These are phyloP conservation scores for Brassicogethes aeneus DNA, from an alignment of 2,888 invertebrate species.

Conservation along the genomic window DNA sequence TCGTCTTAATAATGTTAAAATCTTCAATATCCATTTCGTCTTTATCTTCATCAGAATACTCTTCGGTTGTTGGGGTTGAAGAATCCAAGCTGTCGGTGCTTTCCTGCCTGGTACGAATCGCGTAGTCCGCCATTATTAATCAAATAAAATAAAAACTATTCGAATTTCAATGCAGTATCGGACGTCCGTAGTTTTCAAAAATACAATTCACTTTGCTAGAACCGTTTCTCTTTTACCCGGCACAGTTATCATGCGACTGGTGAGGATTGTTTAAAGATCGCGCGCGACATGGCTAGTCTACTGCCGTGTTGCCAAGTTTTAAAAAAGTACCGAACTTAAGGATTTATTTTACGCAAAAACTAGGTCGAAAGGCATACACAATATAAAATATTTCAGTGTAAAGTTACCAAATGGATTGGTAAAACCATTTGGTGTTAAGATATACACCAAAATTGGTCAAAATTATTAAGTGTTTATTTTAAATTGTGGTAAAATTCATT, in stretches of 20 bases:
- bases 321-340: no score
- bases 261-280: background rate
- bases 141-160: background rate
- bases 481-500: no score
- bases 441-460: no score
- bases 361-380: no score
- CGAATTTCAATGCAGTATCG: background rate
- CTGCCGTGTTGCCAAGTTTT: no score
- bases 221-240: background rate
- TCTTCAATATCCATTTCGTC: constrained; percentile 56
- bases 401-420: no score
- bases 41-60: constrained; percentile 48
- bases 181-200: background rate
- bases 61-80: constrained; percentile 42
- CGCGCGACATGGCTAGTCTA: no score
- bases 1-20: constrained; percentile 78
- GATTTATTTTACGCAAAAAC: no score
- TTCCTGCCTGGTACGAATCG: constrained; percentile 34
- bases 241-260: background rate
- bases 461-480: no score
- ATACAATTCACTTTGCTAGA: background rate
- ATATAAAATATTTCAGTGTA: no score
- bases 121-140: constrained; percentile 26
- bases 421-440: no score
- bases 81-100: constrained; percentile 38